These are phyloP conservation scores for Sinelater perroti DNA, from an alignment of 2,888 invertebrate genomes.

Conservation along the genomic window DNA sequence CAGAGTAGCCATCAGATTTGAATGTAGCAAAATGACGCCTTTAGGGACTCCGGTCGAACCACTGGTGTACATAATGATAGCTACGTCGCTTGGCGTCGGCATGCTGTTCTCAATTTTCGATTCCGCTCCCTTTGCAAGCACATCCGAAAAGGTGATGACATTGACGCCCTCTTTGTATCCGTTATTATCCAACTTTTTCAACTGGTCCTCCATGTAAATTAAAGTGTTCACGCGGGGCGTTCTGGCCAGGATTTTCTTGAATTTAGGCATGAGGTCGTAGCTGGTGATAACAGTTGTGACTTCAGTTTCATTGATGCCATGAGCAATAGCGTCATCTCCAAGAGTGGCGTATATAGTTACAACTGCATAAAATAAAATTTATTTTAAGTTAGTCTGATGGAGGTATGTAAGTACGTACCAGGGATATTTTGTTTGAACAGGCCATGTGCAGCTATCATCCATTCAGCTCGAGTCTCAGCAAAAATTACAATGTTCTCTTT, in stretches of 20 bases:
- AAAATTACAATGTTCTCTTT: conserved; percentile 87
- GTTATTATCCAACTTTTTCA: conserved; percentile 72
- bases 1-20: conserved; percentile 82
- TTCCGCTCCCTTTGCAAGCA: conserved; percentile 65
- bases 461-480: conserved; percentile 97
- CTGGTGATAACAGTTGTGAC: conserved; percentile 93
- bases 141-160: conserved; percentile 78
- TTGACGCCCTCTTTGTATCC: conserved; percentile 79
- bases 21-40: conserved; percentile 85
- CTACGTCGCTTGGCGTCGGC: conserved; percentile 80
- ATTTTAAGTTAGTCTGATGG: conserved; percentile 28
- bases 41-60: conserved; percentile 97
- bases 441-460: conserved; percentile 96
- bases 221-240: conserved; percentile 81
- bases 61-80: conserved; percentile 99
- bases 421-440: conserved; percentile 94
- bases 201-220: conserved; percentile 89
- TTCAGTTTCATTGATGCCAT: conserved; percentile 97
- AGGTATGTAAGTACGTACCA: conserved; percentile 59
- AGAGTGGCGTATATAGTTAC: conserved; percentile 97
- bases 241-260: conserved; percentile 77
- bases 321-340: conserved; percentile 95
- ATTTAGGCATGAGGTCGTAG: conserved; percentile 90
- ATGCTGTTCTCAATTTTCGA: conserved; percentile 64
- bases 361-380: conserved; percentile 62